Evolutionary conservation across 2,888 invertebrate genomes (phyloP).

Genomic region (Zootermopsis nevadensis): DNA sequence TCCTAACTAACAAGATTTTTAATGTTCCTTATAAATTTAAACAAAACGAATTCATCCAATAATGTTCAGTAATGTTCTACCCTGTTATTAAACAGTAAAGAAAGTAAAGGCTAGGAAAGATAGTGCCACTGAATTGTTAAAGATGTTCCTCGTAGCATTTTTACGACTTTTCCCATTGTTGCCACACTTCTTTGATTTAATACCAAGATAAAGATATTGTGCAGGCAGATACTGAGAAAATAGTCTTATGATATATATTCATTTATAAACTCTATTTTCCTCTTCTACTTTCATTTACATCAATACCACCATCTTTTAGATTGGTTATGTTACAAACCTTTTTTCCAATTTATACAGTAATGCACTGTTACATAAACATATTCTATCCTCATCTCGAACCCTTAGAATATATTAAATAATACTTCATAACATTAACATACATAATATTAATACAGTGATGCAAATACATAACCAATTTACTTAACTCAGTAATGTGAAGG

Average conservation of each 20-base stretch:
- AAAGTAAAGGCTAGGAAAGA: neutral
- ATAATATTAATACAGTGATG: neutral
- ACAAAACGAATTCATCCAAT: constrained; percentile 6
- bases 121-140: neutral
- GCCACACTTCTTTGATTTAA: neutral
- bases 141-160: neutral
- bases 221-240: neutral
- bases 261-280: constrained; percentile 25
- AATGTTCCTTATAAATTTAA: constrained; percentile 18
- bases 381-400: neutral
- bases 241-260: neutral
- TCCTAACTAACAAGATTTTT: neutral
- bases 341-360: neutral
- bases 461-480: neutral
- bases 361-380: neutral
- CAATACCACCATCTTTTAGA: constrained; percentile 40
- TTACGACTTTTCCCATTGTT: neutral
- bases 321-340: constrained; percentile 17
- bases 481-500: neutral
- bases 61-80: constrained; percentile 21
- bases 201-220: neutral
- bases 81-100: neutral
- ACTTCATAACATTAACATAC: neutral
- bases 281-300: constrained; percentile 34
- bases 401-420: constrained; percentile 3